A percentile compares a stretch with the other conserved stretches of the same genome.
These are phyloP conservation scores for Lordiphosa andalusiaca DNA, from an alignment of 2,888 invertebrate genomes.

Conservation along the genomic window DNA sequence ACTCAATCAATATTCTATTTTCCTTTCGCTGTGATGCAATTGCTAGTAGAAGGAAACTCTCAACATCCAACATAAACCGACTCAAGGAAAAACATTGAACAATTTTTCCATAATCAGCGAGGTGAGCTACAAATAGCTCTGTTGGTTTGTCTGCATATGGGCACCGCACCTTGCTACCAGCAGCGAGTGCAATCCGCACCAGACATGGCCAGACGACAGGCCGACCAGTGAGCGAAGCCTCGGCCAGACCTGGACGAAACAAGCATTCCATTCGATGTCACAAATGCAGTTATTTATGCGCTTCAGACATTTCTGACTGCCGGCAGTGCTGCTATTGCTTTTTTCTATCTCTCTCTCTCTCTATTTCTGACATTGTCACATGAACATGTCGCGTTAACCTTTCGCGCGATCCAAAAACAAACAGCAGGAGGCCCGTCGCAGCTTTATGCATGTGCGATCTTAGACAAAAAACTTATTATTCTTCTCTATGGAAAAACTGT, in stretches of 20 bases:
- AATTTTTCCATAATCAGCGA: constrained; percentile 72
- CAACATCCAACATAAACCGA: constrained; percentile 24
- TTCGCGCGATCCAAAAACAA: constrained; percentile 52
- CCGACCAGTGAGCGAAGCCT: constrained; percentile 48
- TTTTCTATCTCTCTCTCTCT: constrained; percentile 3
- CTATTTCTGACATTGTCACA: constrained; percentile 72
- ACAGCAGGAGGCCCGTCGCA: constrained; percentile 24
- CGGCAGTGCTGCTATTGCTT: constrained; percentile 4
- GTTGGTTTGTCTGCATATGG: constrained; percentile 65
- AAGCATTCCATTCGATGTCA: constrained; percentile 61
- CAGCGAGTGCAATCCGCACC: constrained; percentile 58
- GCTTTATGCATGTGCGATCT: constrained; percentile 46
- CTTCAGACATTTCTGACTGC: constrained; percentile 51
- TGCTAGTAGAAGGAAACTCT: constrained; percentile 24
- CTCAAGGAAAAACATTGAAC: constrained; percentile 69
- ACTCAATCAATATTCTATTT: constrained; percentile 2
- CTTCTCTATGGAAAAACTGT: constrained; percentile 67
- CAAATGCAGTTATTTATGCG: constrained; percentile 76
- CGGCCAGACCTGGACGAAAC: constrained; percentile 47
- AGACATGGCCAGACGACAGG: constrained; percentile 71
- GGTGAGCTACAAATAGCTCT: constrained; percentile 67
- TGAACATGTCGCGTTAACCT: constrained; percentile 74
- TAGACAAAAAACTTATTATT: constrained; percentile 62
- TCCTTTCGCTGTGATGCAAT: constrained; percentile 55
- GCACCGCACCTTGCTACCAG: constrained; percentile 71